Base-by-base conservation (phyloP, 2,888 invertebrate genomes). In the Ichneumoninae sp. region DNA sequence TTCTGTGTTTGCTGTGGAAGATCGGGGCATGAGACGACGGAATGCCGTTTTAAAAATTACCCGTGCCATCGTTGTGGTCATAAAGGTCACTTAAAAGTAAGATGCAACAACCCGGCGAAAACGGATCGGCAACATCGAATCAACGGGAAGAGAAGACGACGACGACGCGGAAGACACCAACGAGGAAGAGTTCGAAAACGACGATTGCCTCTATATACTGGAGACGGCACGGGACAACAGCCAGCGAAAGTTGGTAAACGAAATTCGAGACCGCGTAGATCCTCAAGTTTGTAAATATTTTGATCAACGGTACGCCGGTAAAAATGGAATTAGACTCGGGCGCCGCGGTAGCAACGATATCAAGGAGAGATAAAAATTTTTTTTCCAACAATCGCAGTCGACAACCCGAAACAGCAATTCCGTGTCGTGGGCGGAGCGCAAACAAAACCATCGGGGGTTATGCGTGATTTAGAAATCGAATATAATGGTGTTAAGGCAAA, bases 1-100 rank as follows among this genome's bases (percentile, higher is more conserved):
- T 75, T 75, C 30, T 40, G 66, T 50, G 66, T 76, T 54, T 76
- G 75, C 75, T 76, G 66, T 52, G 75, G 66, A 66, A 76, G 75
- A 76, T 66, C 75, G 65, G 66, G 75, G 13, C 40, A 76, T 54
- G 66, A 66, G 66, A 7, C 22, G 50, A 10, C 66, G 36, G 75
- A 66, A 52, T 66, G 54, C 50, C 66, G 22, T 3, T 76, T 52
- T 52, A 76, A 26, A 26, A 36, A 76, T 76, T 75, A 75, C 36
- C 65, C 75, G 50, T 65, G 52, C 65, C 66, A 54, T 22, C 33
- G 54, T 36, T 66, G 75, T 33, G 54, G 66, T 8, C 13, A 66
- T 50, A 76, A 76, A 76, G 66, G 75, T n/a, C 75, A 66, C 1
- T 26, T 76, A 13, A 66, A 76, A 30, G 16, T 76, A 40, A 76